Evolutionary conservation across 2,888 invertebrate genomes (phyloP).

Genomic region (Sisyra terminalis): DNA sequence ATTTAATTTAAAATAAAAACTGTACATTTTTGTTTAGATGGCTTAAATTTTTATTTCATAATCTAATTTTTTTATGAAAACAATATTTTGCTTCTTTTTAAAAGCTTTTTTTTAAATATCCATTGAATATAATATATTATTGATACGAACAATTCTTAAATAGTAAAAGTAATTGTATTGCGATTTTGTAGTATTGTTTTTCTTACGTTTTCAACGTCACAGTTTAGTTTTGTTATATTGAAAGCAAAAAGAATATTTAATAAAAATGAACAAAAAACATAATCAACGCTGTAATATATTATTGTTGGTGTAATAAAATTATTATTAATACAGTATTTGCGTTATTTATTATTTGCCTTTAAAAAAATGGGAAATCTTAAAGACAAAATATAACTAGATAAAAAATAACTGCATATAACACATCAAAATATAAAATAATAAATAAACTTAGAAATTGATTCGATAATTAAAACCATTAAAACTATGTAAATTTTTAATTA

Average conservation of each 20-base stretch:
- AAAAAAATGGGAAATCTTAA: not conserved
- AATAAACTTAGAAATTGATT: too few species aligned
- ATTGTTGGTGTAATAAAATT: slow-evolving; percentile 8
- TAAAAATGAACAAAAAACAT: slow-evolving; percentile 4
- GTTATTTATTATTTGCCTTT: not conserved
- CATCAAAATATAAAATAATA: too few species aligned
- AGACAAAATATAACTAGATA: too few species aligned
- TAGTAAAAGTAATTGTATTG: not conserved
- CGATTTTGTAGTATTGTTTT: not conserved
- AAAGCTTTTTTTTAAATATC: not conserved
- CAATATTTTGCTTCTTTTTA: not conserved
- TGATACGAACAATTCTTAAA: not conserved
- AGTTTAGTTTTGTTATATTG: slow-evolving; percentile 4
- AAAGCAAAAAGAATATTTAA: not conserved
- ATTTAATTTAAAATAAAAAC: too few species aligned
- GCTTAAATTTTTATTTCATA: not conserved
- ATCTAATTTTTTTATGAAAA: too few species aligned
- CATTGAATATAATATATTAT: not conserved
- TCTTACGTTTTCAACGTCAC: not conserved
- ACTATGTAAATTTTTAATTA: too few species aligned
- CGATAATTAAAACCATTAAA: too few species aligned
- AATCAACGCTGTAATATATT: slow-evolving; percentile 8
- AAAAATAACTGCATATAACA: too few species aligned
- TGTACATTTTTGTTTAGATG: too few species aligned
- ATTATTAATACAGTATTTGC: not conserved